phyloP scores from a whole-genome alignment of 2,888 invertebrate genomes.

The Drosophila meridionalis region DNA sequence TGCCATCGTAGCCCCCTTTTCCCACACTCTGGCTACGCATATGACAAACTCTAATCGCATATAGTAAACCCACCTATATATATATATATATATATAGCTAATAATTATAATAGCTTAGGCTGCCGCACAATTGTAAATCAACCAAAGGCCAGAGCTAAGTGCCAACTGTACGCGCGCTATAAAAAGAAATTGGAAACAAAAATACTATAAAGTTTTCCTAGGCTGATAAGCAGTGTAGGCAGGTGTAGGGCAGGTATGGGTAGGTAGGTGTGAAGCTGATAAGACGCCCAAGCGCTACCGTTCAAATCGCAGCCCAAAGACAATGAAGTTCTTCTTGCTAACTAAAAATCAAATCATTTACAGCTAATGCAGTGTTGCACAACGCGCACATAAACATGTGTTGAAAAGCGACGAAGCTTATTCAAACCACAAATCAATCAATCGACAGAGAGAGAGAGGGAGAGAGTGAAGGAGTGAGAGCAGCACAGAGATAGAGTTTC shows the following conservation, averaged over 20 bases:
- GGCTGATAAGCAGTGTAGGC: slow-evolving; percentile 58
- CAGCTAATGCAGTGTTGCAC: slow-evolving; percentile 64
- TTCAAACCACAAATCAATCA: slow-evolving; percentile 3
- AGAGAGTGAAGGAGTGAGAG: slow-evolving; percentile 2
- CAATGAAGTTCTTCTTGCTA: slow-evolving; percentile 27
- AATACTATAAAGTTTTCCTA: slow-evolving; percentile 27
- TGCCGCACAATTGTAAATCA: slow-evolving; percentile 64
- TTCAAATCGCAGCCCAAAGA: slow-evolving; percentile 59
- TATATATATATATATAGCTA: not conserved
- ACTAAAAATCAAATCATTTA: slow-evolving; percentile 43
- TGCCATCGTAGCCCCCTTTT: slow-evolving; percentile 43
- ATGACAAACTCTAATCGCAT: slow-evolving; percentile 31
- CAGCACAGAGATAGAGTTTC: slow-evolving; percentile 33
- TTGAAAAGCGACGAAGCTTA: slow-evolving; percentile 28
- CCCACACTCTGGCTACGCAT: slow-evolving; percentile 52
- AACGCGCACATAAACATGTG: slow-evolving; percentile 50
- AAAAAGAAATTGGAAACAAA: slow-evolving; percentile 50
- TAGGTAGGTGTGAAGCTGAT: slow-evolving; percentile 60
- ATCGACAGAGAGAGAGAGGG: slow-evolving; percentile 4
- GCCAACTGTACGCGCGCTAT: slow-evolving; percentile 58
- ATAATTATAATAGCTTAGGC: slow-evolving; percentile 20
- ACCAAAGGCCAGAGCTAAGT: slow-evolving; percentile 22
- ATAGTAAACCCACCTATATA: not conserved
- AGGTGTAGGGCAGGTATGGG: slow-evolving; percentile 44
- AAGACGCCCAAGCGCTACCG: slow-evolving; percentile 60